phyloP scores from a whole-genome alignment of 2,113 vertebrate genomes.

The Ochotona princeps region DNA sequence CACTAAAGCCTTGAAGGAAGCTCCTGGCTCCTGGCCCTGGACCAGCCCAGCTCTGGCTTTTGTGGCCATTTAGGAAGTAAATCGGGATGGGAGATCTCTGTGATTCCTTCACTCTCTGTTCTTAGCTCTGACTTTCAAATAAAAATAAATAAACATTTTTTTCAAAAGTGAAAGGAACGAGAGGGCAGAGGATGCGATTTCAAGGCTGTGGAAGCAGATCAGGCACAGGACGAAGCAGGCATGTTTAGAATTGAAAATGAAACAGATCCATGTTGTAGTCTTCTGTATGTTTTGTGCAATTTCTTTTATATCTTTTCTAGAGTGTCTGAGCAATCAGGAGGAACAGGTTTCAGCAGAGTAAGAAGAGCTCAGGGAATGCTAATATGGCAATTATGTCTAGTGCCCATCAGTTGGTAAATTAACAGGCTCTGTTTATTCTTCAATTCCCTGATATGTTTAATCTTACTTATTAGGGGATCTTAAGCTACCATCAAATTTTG shows the following conservation, averaged over 20 bases:
- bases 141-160: no score
- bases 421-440: neutral
- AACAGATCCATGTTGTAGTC: neutral
- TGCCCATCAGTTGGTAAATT: neutral
- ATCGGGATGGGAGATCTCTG: no score
- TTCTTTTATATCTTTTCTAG: neutral
- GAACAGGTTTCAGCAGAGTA: neutral
- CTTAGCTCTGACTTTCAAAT: no score
- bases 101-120: no score
- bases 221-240: accelerated
- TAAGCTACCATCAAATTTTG: neutral
- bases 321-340: neutral
- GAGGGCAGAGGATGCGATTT: neutral
- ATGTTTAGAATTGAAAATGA: neutral
- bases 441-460: neutral
- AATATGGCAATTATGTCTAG: neutral
- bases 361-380: accelerated
- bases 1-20: no score
- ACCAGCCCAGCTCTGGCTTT: no score
- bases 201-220: accelerated
- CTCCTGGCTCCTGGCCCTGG: no score
- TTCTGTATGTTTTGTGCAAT: accelerated
- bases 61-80: no score
- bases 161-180: neutral
- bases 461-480: neutral